A percentile compares a stretch with the other conserved stretches of the same genome.
phyloP scores from a whole-genome alignment of 2,797 vertebrate genomes.

The Siniperca scherzeri region DNA sequence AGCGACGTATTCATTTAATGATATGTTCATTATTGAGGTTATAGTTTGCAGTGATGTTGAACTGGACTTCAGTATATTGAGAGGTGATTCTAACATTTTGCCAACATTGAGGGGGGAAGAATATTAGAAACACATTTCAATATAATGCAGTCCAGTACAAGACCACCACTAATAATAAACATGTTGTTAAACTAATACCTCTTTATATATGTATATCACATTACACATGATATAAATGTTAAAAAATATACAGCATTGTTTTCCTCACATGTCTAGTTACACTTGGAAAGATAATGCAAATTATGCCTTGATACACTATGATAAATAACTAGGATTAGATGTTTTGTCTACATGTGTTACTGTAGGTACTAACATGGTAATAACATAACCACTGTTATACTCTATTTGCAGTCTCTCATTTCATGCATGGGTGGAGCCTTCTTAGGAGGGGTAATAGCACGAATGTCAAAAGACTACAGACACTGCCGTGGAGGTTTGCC shows the following conservation, averaged over 20 bases:
- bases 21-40: not conserved
- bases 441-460: conserved; percentile 89
- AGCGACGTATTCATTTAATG: not conserved
- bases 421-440: conserved; percentile 91
- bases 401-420: conserved; percentile 88
- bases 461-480: conserved; percentile 91
- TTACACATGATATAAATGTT: not conserved
- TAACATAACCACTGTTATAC: conserved; percentile 3
- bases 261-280: not conserved
- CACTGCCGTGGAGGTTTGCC: conserved; percentile 94
- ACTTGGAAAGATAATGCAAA: not conserved
- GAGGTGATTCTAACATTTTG: not conserved
- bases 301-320: not conserved
- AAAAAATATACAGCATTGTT: not conserved
- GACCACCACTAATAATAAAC: not conserved
- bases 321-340: not conserved
- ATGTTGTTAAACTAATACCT: not conserved
- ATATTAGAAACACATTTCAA: conserved; percentile 17
- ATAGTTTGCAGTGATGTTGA: not conserved
- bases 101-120: not conserved
- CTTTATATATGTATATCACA: not conserved
- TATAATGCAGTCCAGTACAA: not conserved
- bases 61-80: not conserved
- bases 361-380: not conserved
- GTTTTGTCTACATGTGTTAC: conserved; percentile 6